A percentile compares a stretch with the other conserved stretches of the same genome.
phyloP scores from a whole-genome alignment of 2,113 vertebrate species.

The Clupea harengus region DNA sequence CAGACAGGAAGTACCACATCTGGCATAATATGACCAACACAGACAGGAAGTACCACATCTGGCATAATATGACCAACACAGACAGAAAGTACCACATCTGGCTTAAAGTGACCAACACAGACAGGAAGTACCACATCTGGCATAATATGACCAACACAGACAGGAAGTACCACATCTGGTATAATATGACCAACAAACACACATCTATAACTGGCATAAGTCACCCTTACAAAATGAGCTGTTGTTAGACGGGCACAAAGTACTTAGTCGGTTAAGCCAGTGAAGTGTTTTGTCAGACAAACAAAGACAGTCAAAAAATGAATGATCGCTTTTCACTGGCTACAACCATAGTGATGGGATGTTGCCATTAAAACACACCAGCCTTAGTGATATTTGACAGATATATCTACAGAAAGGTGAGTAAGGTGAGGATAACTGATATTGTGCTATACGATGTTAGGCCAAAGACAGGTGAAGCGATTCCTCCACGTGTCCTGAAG shows the following conservation, averaged over 20 bases:
- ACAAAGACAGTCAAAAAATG: background rate
- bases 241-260: background rate
- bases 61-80: too few relatives aligned
- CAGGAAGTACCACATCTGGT: too few relatives aligned
- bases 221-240: background rate
- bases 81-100: too few relatives aligned
- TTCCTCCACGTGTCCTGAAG: background rate
- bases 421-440: background rate
- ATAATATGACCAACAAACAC: background rate
- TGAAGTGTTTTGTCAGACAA: background rate
- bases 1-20: too few relatives aligned
- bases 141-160: background rate
- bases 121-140: too few relatives aligned
- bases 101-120: too few relatives aligned
- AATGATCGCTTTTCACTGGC: background rate
- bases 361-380: background rate
- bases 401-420: background rate
- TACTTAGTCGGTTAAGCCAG: background rate
- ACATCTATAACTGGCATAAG: background rate
- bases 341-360: background rate
- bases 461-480: background rate
- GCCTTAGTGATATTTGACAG: background rate
- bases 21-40: too few relatives aligned
- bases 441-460: too few relatives aligned
- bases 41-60: too few relatives aligned